Evolutionary conservation across 2,797 vertebrate species (phyloP).

Genomic region (Anolis apletophallus): DNA sequence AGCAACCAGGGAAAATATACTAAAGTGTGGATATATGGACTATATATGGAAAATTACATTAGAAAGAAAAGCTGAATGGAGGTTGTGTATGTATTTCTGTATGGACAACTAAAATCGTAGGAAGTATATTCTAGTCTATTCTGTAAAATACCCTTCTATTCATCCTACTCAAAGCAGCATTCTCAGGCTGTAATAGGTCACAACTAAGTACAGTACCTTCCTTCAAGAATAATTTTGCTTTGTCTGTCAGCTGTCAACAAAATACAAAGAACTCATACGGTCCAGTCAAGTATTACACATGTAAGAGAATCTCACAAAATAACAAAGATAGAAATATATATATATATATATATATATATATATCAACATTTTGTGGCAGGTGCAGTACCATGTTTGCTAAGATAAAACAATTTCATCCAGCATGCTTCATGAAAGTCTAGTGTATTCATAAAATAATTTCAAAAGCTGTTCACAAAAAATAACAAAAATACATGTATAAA

Average conservation of each 20-base stretch:
- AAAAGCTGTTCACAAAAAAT: constrained; percentile 44
- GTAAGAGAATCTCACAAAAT: constrained; percentile 68
- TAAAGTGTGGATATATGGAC: constrained; percentile 61
- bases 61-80: constrained; percentile 55
- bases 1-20: constrained; percentile 65
- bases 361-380: constrained; percentile 57
- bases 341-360: constrained; percentile 35
- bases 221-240: constrained; percentile 76
- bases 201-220: constrained; percentile 78
- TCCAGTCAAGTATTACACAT: constrained; percentile 61
- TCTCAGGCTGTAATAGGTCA: constrained; percentile 77
- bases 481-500: constrained; percentile 45
- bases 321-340: constrained; percentile 49
- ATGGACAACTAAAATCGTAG: constrained; percentile 64
- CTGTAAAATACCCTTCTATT: constrained; percentile 75
- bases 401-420: constrained; percentile 52
- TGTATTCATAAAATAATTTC: constrained; percentile 60
- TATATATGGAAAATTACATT: constrained; percentile 66
- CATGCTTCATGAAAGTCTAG: constrained; percentile 46
- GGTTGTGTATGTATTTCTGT: constrained; percentile 62
- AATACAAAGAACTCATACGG: constrained; percentile 75
- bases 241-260: constrained; percentile 76
- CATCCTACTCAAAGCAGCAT: constrained; percentile 72
- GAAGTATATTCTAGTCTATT: constrained; percentile 74
- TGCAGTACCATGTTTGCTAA: constrained; percentile 58